Percentiles rank a stretch among this genome's conserved stretches.
These are phyloP conservation scores for Nanger granti DNA, from an alignment of 2,113 vertebrate species.

Conservation along the genomic window DNA sequence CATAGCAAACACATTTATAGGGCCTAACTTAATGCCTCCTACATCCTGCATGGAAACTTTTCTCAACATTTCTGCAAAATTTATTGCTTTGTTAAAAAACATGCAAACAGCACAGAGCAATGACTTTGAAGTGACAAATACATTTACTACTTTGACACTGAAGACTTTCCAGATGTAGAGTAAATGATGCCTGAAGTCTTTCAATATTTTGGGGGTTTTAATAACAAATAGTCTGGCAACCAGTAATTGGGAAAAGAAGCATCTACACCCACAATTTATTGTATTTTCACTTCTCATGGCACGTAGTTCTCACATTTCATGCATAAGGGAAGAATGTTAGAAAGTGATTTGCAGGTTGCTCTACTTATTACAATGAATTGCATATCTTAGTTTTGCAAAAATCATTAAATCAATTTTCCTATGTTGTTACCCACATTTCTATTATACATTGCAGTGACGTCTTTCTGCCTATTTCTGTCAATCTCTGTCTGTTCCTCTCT, in stretches of 20 bases:
- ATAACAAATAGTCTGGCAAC: constrained; percentile 39
- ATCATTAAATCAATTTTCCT: background rate
- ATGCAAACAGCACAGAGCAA: background rate
- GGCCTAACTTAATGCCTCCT: background rate
- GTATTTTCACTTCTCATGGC: background rate
- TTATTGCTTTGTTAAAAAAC: constrained; percentile 41
- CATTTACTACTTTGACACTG: constrained; percentile 45
- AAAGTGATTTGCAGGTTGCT: background rate
- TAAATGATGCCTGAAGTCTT: constrained; percentile 46
- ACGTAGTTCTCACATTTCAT: background rate
- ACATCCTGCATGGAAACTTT: background rate
- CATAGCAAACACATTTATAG: background rate
- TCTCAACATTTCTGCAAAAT: background rate
- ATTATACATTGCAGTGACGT: background rate
- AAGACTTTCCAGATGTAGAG: constrained; percentile 21
- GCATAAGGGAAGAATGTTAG: background rate
- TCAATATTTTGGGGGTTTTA: constrained; percentile 52
- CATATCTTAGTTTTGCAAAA: background rate
- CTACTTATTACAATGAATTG: background rate
- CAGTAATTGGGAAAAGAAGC: background rate
- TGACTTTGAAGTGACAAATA: constrained; percentile 43
- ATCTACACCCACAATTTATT: background rate
- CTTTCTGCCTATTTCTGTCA: background rate
- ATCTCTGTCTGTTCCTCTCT: background rate
- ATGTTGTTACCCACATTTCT: background rate